These are phyloP conservation scores for Papilio polytes DNA, from an alignment of 1,140 invertebrate genomes.

Conservation along the genomic window DNA sequence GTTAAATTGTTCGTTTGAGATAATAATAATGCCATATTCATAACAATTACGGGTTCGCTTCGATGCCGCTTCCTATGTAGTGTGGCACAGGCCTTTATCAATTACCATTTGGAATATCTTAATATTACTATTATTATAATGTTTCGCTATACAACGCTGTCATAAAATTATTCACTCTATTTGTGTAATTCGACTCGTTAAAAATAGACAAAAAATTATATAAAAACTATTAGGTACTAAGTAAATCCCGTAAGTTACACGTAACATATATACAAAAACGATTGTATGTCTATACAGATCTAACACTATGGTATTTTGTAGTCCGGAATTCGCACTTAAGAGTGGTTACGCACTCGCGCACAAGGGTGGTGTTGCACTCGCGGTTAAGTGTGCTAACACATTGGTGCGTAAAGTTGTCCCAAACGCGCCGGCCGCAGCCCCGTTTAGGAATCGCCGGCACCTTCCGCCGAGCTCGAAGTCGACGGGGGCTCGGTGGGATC, in stretches of 20 bases:
- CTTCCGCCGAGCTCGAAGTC: conserved; percentile 52
- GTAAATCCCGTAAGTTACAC: conserved; percentile 30
- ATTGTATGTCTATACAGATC: conserved; percentile 59
- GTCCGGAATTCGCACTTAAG: conserved; percentile 30
- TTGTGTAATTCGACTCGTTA: conserved; percentile 34
- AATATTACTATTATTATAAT: neutral
- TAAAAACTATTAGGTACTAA: conserved; percentile 33
- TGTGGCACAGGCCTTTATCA: neutral
- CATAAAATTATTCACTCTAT: conserved; percentile 5
- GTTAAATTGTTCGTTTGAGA: too few species aligned
- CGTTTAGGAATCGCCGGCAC: conserved; percentile 51
- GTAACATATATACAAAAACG: conserved; percentile 33
- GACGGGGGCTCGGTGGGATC: conserved; percentile 58
- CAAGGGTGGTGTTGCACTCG: conserved; percentile 39
- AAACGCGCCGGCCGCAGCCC: conserved; percentile 44
- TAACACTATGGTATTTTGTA: conserved; percentile 56
- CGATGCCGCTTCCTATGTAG: neutral
- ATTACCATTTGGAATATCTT: neutral
- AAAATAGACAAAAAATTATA: conserved; percentile 29
- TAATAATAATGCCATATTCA: too few species aligned
- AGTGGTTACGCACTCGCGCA: conserved; percentile 15
- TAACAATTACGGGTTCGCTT: too few species aligned
- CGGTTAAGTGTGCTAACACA: conserved; percentile 43
- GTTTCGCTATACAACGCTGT: neutral
- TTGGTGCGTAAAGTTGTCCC: conserved; percentile 40